Percentiles rank a stretch among this genome's conserved stretches.
phyloP scores from a whole-genome alignment of 1,140 invertebrate species.

The Cherax destructor region DNA sequence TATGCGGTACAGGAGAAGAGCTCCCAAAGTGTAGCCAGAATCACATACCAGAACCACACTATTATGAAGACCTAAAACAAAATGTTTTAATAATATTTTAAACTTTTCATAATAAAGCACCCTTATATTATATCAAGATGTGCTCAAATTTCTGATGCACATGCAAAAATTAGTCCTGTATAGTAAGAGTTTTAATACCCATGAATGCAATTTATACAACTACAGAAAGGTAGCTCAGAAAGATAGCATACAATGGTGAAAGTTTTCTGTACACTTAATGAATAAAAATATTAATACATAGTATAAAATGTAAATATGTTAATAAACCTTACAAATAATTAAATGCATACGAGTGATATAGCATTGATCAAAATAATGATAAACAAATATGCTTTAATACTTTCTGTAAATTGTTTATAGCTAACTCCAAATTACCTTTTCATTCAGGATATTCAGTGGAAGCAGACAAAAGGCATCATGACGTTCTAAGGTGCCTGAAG shows the following conservation, averaged over 20 bases:
- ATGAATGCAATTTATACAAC: too few relatives aligned
- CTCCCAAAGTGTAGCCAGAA: constrained; percentile 79
- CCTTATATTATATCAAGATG: not conserved
- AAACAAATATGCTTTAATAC: not conserved
- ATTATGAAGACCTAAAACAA: constrained; percentile 86
- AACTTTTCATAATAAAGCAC: too few relatives aligned
- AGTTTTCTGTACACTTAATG: too few relatives aligned
- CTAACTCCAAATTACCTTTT: constrained; percentile 79
- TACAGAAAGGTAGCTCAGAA: too few relatives aligned
- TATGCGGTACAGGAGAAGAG: constrained; percentile 81
- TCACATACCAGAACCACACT: constrained; percentile 90
- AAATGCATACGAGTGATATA: too few relatives aligned
- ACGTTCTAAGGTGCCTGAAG: constrained; percentile 86
- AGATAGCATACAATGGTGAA: too few relatives aligned
- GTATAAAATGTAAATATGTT: too few relatives aligned
- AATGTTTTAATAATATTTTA: too few relatives aligned
- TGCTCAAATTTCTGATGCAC: not conserved
- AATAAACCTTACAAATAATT: too few relatives aligned
- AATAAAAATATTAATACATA: too few relatives aligned
- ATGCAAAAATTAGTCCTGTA: too few relatives aligned
- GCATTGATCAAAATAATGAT: not conserved
- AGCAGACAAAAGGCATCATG: constrained; percentile 93
- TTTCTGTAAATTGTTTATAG: not conserved
- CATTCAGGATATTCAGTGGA: constrained; percentile 94
- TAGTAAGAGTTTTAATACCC: too few relatives aligned